These are phyloP conservation scores for Ctenosaura bakeri DNA, from an alignment of 2,797 vertebrate genomes.

Conservation along the genomic window DNA sequence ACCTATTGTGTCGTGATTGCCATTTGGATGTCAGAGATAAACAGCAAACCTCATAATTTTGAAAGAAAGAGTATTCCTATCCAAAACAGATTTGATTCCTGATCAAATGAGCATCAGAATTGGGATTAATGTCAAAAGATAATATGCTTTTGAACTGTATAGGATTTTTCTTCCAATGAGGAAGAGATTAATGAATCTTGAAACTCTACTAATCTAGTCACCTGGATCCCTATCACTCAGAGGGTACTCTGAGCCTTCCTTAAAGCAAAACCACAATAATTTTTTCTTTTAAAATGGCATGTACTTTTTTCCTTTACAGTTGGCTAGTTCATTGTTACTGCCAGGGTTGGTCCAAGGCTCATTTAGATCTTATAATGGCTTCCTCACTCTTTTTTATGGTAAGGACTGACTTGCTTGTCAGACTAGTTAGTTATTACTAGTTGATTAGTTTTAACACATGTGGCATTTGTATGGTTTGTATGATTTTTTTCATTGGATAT, in stretches of 20 bases:
- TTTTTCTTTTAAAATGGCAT: too few species aligned
- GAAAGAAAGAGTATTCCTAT: too few species aligned
- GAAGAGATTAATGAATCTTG: background rate
- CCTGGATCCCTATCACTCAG: too few species aligned
- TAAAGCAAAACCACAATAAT: too few species aligned
- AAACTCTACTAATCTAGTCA: too few species aligned
- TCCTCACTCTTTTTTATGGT: background rate
- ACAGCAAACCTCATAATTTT: too few species aligned
- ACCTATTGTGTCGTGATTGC: too few species aligned
- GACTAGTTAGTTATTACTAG: background rate
- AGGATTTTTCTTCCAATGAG: background rate
- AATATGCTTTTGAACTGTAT: background rate
- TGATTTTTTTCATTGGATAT: background rate
- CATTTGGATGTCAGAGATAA: too few species aligned
- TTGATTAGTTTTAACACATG: slow-evolving; percentile 39
- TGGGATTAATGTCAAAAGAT: background rate
- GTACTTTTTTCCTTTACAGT: background rate
- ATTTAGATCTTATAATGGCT: background rate
- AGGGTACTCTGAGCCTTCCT: too few species aligned
- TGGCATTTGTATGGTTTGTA: slow-evolving; percentile 26
- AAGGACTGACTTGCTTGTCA: background rate
- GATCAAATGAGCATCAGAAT: background rate
- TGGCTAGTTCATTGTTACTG: background rate
- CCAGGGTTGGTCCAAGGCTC: background rate
- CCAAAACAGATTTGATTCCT: too few species aligned